phyloP scores from a whole-genome alignment of 1,140 invertebrate genomes.

The Archivesica marissinica region DNA sequence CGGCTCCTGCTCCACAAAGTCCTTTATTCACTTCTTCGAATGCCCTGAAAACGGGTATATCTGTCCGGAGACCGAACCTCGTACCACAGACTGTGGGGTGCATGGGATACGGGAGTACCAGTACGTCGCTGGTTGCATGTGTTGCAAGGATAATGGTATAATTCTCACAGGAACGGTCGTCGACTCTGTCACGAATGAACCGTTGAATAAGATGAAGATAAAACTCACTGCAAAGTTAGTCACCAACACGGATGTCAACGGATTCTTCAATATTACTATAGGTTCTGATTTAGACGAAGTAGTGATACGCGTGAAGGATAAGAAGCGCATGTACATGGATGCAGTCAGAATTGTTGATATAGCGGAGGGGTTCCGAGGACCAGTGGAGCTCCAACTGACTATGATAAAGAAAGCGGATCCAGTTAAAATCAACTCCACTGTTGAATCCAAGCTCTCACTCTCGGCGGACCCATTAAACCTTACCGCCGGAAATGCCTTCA shows the following conservation, averaged over 20 bases:
- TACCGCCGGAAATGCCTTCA: neutral
- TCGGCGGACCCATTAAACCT: neutral
- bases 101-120: neutral
- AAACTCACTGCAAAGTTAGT: neutral
- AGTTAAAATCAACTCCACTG: conserved; percentile 16
- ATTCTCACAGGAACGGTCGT: neutral
- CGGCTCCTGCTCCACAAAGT: conserved; percentile 13
- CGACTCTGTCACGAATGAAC: neutral
- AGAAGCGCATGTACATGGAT: neutral
- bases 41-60: conserved; percentile 46
- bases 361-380: neutral
- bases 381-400: neutral
- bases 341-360: conserved; percentile 33
- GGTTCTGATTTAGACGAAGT: neutral
- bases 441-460: neutral
- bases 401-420: conserved; percentile 29
- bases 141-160: conserved; percentile 36
- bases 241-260: neutral
- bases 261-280: neutral
- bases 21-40: neutral
- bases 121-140: conserved; percentile 9
- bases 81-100: neutral
- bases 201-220: neutral
- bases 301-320: conserved; percentile 19
- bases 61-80: neutral